Evolutionary conservation across 2,888 invertebrate genomes (phyloP).

Genomic region (Drosophila pseudotakahashii): DNA sequence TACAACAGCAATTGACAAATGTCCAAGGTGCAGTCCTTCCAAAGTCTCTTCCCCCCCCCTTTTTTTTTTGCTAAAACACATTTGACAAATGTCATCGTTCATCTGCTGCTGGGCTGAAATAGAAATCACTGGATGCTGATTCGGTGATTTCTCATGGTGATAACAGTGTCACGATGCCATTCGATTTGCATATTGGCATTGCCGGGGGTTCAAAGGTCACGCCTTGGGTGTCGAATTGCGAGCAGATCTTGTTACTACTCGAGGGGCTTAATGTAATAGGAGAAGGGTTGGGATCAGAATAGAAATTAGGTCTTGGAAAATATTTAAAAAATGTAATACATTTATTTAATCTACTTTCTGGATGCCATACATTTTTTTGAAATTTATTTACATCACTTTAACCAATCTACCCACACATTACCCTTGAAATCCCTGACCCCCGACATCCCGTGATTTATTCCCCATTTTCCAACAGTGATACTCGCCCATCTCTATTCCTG

Average conservation of each 20-base stretch:
- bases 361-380: too few relatives aligned
- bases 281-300: not conserved
- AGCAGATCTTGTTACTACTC: slow-evolving; percentile 10
- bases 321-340: too few relatives aligned
- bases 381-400: too few relatives aligned
- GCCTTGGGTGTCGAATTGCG: slow-evolving; percentile 13
- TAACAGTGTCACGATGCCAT: slow-evolving; percentile 57
- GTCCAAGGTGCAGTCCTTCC: slow-evolving; percentile 39
- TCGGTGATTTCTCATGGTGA: slow-evolving; percentile 61
- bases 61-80: slow-evolving; percentile 28
- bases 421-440: not conserved
- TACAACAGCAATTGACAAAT: slow-evolving; percentile 60
- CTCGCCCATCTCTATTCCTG: slow-evolving; percentile 30
- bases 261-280: not conserved
- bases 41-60: not conserved
- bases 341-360: too few relatives aligned
- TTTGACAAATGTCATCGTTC: slow-evolving; percentile 54
- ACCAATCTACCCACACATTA: not conserved
- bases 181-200: slow-evolving; percentile 57
- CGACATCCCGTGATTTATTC: slow-evolving; percentile 11
- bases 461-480: slow-evolving; percentile 22
- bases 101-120: slow-evolving; percentile 38
- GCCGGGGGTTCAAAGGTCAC: slow-evolving; percentile 16
- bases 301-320: too few relatives aligned
- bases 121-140: slow-evolving; percentile 58